Evolutionary conservation across 92 coral and sea anemone species (phyloP).

Genomic region (Epizoanthus rinbou): DNA sequence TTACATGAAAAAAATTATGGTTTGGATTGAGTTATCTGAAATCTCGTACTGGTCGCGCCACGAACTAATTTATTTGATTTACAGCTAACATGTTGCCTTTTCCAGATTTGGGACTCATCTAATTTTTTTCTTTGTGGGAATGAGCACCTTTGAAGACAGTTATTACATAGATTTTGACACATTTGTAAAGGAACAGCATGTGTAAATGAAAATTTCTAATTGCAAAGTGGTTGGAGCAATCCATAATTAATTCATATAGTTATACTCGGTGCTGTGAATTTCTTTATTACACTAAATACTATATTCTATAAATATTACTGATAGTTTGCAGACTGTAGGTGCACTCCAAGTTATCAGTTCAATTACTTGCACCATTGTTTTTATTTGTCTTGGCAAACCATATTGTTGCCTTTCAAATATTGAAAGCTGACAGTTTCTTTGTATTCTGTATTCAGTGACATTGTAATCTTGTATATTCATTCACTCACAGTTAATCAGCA

Average conservation of each 20-base stretch:
- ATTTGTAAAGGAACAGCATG: constrained; percentile 13
- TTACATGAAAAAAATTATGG: constrained; percentile 46
- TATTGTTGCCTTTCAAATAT: not conserved
- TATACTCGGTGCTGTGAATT: constrained; percentile 32
- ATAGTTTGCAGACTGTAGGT: constrained; percentile 22
- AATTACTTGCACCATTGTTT: constrained; percentile 2
- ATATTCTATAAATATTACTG: not conserved
- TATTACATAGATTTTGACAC: constrained; percentile 22
- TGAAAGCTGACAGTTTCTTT: not conserved
- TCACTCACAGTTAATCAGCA: not conserved
- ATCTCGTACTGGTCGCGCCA: not conserved
- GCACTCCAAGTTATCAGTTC: not conserved
- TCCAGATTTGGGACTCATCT: not conserved
- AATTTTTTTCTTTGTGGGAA: not conserved
- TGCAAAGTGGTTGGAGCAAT: constrained; percentile 23
- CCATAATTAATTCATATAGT: constrained; percentile 40
- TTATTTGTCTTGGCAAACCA: constrained; percentile 1
- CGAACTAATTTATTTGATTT: constrained; percentile 8
- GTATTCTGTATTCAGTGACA: not conserved
- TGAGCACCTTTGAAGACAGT: constrained; percentile 24
- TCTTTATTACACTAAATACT: constrained; percentile 24
- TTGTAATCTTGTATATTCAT: not conserved
- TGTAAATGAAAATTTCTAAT: constrained; percentile 30
- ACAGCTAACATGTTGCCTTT: not conserved
- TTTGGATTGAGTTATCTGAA: not conserved